Evolutionary conservation across 2,113 vertebrate species (phyloP).

Genomic region (Furnarius figulus): DNA sequence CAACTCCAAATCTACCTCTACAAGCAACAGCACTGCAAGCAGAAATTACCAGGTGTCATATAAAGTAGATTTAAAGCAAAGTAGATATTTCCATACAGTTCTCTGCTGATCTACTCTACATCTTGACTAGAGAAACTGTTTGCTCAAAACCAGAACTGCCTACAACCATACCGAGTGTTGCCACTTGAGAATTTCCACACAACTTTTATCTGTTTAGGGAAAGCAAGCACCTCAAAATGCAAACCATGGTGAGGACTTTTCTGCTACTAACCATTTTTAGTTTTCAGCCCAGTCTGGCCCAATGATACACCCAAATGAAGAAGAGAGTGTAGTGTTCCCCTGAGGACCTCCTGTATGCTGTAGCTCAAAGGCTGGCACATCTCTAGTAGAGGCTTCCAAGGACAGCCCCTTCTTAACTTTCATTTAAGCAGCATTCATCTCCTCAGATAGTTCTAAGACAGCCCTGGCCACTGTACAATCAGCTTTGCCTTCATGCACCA

Average conservation of each 20-base stretch:
- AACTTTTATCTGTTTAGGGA: background rate
- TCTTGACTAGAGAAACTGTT: background rate
- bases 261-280: background rate
- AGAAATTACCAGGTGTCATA: background rate
- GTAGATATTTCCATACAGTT: background rate
- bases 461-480: background rate
- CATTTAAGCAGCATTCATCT: background rate
- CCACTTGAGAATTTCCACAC: background rate
- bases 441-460: background rate
- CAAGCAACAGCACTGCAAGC: background rate
- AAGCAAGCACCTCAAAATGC: background rate
- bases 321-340: background rate
- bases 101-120: background rate
- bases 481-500: background rate
- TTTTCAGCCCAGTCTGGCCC: background rate
- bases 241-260: background rate
- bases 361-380: background rate
- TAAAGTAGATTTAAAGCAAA: background rate
- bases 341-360: background rate
- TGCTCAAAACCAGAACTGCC: background rate
- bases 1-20: background rate
- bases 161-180: background rate
- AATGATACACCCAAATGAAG: background rate
- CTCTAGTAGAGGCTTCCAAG: background rate
- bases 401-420: background rate